Conservation (phyloP, 1,140 invertebrate species). For the Drosophila malerkotliana region DNA sequence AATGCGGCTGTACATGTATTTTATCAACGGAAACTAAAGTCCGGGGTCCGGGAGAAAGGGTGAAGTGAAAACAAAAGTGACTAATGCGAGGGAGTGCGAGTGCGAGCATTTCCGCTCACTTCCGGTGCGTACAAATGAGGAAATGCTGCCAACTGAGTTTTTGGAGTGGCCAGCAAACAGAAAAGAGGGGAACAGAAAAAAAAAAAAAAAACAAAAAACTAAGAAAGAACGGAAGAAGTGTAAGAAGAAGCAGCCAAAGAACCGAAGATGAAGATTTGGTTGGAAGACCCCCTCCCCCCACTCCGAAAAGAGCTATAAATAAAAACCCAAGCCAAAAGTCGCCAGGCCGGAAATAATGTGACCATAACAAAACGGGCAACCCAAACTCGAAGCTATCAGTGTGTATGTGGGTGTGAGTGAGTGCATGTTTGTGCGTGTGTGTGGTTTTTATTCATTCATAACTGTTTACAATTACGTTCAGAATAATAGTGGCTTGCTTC, state of each 20-base stretch:
- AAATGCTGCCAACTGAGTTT: conserved; percentile 61
- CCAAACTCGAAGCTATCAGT: conserved; percentile 15
- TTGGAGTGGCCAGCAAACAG: conserved; percentile 41
- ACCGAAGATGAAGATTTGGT: conserved; percentile 12
- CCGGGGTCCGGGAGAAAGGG: not conserved
- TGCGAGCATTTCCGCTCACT: conserved; percentile 64
- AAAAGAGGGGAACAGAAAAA: conserved; percentile 1
- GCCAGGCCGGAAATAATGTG: conserved; percentile 76
- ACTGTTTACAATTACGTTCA: conserved; percentile 46
- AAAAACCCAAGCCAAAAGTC: conserved; percentile 42
- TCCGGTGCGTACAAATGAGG: conserved; percentile 79
- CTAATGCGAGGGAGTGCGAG: conserved; percentile 64
- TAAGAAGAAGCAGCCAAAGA: conserved; percentile 6
- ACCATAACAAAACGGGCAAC: conserved; percentile 54
- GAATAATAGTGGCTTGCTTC: conserved; percentile 2
- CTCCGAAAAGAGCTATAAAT: conserved; percentile 55
- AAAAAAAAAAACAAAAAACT: not conserved
- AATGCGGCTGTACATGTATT: conserved; percentile 10
- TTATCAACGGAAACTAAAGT: conserved; percentile 43
- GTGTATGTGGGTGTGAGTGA: conserved; percentile 2
- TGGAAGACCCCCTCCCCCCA: conserved; percentile 4
- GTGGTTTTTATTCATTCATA: conserved; percentile 66
- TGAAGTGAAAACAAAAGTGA: conserved; percentile 76
- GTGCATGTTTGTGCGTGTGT: conserved; percentile 9
- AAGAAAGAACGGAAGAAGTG: conserved; percentile 18